A percentile compares a stretch with the other conserved stretches of the same genome.
Evolutionary conservation across 2,113 vertebrate species (phyloP).

Genomic region (Pampusana beccarii): DNA sequence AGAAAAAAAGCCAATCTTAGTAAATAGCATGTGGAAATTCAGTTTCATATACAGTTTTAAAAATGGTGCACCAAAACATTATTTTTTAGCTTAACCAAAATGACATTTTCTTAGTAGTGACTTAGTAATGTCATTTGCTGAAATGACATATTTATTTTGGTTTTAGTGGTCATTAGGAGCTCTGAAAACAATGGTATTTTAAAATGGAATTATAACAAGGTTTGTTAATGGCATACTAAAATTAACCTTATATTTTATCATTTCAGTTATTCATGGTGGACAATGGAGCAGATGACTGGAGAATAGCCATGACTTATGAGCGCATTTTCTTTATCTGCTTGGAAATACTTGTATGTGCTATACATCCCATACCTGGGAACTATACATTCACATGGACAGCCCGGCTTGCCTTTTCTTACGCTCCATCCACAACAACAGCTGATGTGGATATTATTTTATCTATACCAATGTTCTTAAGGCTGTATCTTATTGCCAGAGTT

Average conservation of each 20-base stretch:
- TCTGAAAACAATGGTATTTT: not conserved
- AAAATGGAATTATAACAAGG: not conserved
- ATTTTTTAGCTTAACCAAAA: not conserved
- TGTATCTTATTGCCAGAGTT: slow-evolving; percentile 99
- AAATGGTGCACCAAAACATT: not conserved
- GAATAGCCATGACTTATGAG: slow-evolving; percentile 99
- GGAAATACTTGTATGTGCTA: slow-evolving; percentile 97
- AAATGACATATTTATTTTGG: not conserved
- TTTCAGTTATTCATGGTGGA: slow-evolving; percentile 99
- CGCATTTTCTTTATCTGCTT: slow-evolving; percentile 98
- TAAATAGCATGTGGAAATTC: not conserved
- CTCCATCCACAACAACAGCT: slow-evolving; percentile 92
- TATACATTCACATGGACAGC: slow-evolving; percentile 98
- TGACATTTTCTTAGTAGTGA: not conserved
- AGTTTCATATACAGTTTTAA: not conserved
- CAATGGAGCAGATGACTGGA: slow-evolving; percentile 99
- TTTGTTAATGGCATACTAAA: slow-evolving; percentile 59
- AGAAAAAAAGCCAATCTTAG: not conserved
- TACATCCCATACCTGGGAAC: slow-evolving; percentile 97
- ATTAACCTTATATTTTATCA: slow-evolving; percentile 73
- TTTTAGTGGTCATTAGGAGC: not conserved
- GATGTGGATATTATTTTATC: slow-evolving; percentile 99
- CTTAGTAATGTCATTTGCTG: not conserved
- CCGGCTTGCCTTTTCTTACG: slow-evolving; percentile 92
- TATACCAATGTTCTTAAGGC: slow-evolving; percentile 99